Base-by-base conservation (phyloP, 2,113 vertebrate genomes). In the Malurus elegans region DNA sequence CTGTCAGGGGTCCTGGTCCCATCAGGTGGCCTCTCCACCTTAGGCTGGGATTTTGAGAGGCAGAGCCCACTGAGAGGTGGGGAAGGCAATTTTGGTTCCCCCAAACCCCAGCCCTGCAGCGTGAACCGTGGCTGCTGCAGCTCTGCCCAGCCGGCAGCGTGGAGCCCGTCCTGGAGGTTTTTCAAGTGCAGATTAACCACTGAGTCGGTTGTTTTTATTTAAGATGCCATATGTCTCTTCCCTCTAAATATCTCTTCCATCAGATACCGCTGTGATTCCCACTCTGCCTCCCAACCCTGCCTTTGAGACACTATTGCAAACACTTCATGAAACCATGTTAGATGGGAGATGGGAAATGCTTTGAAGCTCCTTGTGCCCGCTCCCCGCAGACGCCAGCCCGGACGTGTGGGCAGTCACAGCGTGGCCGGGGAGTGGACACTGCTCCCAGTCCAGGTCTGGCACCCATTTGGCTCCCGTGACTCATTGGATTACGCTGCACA, bases 191-290 rank as follows among this genome's bases (percentile, higher is more conserved):
- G 95, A 94, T 96, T 93, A 93, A 96, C 83, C 96, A 83, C 91
- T 26, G 91, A 96, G 95, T 66, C 53, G 70, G 66, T 54, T 90
- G 90, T 70, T 96, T 94, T 96, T 88, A 96, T 95, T 97, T 95
- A 90, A 96, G 94, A 92, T 36, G 88, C 96, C 94, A 92, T 95
- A 95, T 94, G 96, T 89, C 96, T 96, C 96, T 96, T 95, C 93
- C 83, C 86, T 96, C 96, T 95, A 96, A 96, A 83, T 73, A 92
- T 38, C 93, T 96, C 95, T 53, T 96, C 96, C 91, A 78, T 93
- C 96, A 96, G 95, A 45, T 62, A 79, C 86, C 4, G 44, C 88
- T 92, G 92, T 12, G 88, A 83, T 83, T 94, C 91, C 94, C 94
- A 67, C 82, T 38, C 91, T 82, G 79, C 88, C 64, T 93, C 64